phyloP scores from a whole-genome alignment of 1,140 invertebrate species.

The Hyles vespertilio region DNA sequence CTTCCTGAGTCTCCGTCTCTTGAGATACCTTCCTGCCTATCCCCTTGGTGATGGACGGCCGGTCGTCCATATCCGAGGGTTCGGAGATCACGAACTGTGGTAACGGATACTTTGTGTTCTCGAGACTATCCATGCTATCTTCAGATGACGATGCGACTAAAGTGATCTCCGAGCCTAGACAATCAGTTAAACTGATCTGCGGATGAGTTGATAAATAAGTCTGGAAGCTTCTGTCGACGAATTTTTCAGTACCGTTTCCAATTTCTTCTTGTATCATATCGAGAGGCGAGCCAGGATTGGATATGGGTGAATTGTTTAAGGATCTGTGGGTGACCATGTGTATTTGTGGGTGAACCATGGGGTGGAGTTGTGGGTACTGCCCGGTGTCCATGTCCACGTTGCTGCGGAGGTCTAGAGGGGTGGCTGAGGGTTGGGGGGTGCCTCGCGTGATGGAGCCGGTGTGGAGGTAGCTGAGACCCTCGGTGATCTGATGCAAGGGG shows the following conservation, averaged over 20 bases:
- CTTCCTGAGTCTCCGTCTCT: conserved; percentile 67
- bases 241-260: conserved; percentile 66
- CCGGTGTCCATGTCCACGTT: conserved; percentile 58
- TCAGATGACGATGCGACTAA: conserved; percentile 83
- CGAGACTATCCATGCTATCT: conserved; percentile 79
- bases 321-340: conserved; percentile 74
- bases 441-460: conserved; percentile 87
- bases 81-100: conserved; percentile 83
- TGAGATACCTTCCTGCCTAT: conserved; percentile 82
- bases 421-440: conserved; percentile 74
- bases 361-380: conserved; percentile 45
- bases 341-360: conserved; percentile 60
- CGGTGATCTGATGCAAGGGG: conserved; percentile 69
- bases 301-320: conserved; percentile 77
- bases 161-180: conserved; percentile 88
- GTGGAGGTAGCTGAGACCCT: conserved; percentile 79
- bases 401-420: conserved; percentile 73
- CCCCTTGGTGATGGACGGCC: conserved; percentile 87
- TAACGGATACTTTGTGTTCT: conserved; percentile 70
- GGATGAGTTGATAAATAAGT: conserved; percentile 74
- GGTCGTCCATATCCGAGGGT: conserved; percentile 84
- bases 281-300: conserved; percentile 80
- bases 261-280: conserved; percentile 93
- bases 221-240: conserved; percentile 28
- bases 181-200: conserved; percentile 94